phyloP scores from a whole-genome alignment of 2,888 invertebrate genomes.

The Spilosoma lubricipeda region DNA sequence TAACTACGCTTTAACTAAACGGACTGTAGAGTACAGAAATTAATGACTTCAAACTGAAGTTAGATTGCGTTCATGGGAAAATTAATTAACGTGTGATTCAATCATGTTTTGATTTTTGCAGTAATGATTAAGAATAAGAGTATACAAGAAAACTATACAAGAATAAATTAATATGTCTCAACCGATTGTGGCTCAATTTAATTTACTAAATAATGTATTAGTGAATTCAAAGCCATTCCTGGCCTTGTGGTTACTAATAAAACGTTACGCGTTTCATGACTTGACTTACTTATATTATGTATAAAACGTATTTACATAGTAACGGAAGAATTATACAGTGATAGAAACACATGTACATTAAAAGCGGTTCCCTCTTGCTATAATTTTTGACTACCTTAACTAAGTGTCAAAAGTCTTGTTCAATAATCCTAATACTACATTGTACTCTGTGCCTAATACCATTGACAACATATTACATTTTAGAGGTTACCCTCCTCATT shows the following conservation, averaged over 20 bases:
- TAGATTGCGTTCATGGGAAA: background rate
- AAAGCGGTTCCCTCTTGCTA: background rate
- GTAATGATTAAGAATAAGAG: background rate
- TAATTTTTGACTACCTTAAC: background rate
- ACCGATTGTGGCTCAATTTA: background rate
- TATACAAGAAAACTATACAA: background rate
- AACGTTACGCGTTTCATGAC: background rate
- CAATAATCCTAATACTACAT: too few relatives aligned
- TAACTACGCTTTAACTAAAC: slow-evolving; percentile 36
- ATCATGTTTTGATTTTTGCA: background rate
- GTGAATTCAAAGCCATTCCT: background rate
- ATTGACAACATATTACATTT: too few relatives aligned
- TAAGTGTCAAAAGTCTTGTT: background rate
- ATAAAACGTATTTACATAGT: background rate
- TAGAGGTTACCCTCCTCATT: too few relatives aligned
- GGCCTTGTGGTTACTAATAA: background rate
- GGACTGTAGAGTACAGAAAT: slow-evolving; percentile 1
- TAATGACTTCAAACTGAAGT: background rate
- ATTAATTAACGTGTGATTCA: background rate
- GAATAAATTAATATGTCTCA: background rate
- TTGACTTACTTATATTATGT: background rate
- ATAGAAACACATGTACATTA: background rate
- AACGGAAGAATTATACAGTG: background rate
- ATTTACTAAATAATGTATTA: background rate
- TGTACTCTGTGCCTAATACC: too few relatives aligned